A percentile compares a stretch with the other conserved stretches of the same genome.
phyloP scores from a whole-genome alignment of 2,113 vertebrate genomes.

The Alouatta palliata region DNA sequence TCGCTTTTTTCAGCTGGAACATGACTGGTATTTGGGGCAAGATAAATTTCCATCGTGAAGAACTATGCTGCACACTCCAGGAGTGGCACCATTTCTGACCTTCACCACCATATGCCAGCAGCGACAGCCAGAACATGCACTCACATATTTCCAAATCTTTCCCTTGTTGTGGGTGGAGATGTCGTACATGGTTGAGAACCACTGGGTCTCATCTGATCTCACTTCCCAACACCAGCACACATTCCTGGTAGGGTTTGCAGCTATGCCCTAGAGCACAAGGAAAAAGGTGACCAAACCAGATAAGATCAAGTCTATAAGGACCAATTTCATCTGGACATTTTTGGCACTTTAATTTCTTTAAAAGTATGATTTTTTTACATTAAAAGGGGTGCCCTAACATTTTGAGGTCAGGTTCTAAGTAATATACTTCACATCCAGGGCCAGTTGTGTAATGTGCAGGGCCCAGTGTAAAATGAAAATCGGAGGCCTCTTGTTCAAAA shows the following conservation, averaged over 20 bases:
- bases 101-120: accelerated
- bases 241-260: not conserved
- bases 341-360: not conserved
- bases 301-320: accelerated
- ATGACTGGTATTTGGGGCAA: accelerated
- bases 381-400: not conserved
- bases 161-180: accelerated
- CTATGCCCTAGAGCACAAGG: accelerated
- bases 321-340: not conserved
- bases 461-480: not conserved
- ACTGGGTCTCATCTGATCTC: too few relatives aligned
- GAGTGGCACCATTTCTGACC: accelerated
- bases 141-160: accelerated
- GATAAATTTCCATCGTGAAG: accelerated
- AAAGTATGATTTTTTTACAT: not conserved
- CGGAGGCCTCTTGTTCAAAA: not conserved
- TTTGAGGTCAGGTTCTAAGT: not conserved
- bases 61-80: accelerated
- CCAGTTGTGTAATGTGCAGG: not conserved
- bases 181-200: accelerated
- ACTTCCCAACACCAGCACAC: too few relatives aligned
- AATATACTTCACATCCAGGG: not conserved
- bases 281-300: not conserved
- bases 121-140: accelerated
- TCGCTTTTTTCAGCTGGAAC: too few relatives aligned